Conservation (phyloP, 2,888 invertebrate genomes). For the Sipha maydis region DNA sequence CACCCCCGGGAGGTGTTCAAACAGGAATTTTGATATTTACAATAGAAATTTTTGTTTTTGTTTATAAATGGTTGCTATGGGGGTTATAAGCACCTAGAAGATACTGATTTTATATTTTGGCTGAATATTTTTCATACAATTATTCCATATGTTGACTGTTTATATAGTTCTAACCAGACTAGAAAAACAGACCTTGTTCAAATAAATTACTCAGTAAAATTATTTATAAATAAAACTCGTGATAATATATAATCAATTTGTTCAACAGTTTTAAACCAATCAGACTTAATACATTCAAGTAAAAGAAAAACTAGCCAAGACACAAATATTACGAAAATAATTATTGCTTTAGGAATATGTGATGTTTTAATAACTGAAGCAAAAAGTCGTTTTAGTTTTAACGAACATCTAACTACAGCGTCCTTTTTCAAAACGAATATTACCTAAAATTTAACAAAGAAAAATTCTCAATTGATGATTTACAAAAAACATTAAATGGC, state of each 20-base stretch:
- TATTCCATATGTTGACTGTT: neutral
- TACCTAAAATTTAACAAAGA: neutral
- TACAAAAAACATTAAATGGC: neutral
- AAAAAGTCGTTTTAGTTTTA: too few relatives aligned
- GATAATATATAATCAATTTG: constrained; percentile 2
- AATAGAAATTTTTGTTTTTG: too few relatives aligned
- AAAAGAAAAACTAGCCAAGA: constrained; percentile 11
- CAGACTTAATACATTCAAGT: neutral
- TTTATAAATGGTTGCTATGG: too few relatives aligned
- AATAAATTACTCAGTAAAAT: too few relatives aligned
- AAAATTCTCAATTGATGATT: constrained; percentile 10
- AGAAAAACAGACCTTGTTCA: too few relatives aligned
- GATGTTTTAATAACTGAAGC: too few relatives aligned
- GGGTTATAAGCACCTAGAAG: neutral
- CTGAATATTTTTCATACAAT: constrained; percentile 16
- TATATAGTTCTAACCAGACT: neutral
- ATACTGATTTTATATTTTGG: neutral
- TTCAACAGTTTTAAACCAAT: neutral
- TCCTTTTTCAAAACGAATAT: constrained; percentile 13
- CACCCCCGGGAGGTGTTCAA: too few relatives aligned
- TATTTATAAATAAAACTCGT: too few relatives aligned
- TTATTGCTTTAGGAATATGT: constrained; percentile 17
- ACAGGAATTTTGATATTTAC: too few relatives aligned
- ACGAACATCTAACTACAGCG: too few relatives aligned
- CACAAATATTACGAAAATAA: neutral